Percentiles rank a stretch among this genome's conserved stretches.
phyloP scores from a whole-genome alignment of 2,888 invertebrate genomes.

The Tridacna gigas region DNA sequence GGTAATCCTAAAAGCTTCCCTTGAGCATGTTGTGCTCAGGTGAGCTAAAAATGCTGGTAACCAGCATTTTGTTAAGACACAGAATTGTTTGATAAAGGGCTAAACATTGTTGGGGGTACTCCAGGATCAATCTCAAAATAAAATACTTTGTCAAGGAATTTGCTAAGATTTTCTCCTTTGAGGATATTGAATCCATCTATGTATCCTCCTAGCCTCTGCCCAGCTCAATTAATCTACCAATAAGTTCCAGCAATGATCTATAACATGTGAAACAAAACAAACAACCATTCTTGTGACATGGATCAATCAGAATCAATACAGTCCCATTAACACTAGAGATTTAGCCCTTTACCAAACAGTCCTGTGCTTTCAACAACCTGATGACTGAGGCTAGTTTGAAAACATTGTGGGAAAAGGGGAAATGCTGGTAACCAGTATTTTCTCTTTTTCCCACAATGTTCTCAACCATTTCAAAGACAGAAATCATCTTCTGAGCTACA shows the following conservation, averaged over 20 bases:
- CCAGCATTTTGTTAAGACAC: too few relatives aligned
- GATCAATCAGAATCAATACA: slow-evolving; percentile 16
- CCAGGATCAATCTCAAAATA: too few relatives aligned
- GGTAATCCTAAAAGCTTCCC: too few relatives aligned
- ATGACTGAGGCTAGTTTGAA: background rate
- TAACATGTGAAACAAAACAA: slow-evolving; percentile 1
- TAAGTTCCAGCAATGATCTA: slow-evolving; percentile 3
- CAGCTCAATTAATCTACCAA: slow-evolving; percentile 17
- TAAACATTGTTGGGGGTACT: too few relatives aligned
- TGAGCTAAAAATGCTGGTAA: too few relatives aligned
- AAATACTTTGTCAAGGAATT: too few relatives aligned
- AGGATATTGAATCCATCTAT: too few relatives aligned
- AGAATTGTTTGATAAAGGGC: too few relatives aligned
- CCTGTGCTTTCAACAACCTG: background rate
- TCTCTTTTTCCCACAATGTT: background rate
- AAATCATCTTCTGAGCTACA: too few relatives aligned
- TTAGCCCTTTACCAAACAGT: background rate
- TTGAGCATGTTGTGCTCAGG: too few relatives aligned
- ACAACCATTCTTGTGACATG: background rate
- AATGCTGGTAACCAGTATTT: background rate
- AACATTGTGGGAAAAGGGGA: background rate
- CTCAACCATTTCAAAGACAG: background rate
- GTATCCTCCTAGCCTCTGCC: too few relatives aligned
- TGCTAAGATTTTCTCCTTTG: too few relatives aligned
- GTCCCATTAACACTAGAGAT: slow-evolving; percentile 9